phyloP scores from a whole-genome alignment of 2,888 invertebrate species.

The Plusia festucae region DNA sequence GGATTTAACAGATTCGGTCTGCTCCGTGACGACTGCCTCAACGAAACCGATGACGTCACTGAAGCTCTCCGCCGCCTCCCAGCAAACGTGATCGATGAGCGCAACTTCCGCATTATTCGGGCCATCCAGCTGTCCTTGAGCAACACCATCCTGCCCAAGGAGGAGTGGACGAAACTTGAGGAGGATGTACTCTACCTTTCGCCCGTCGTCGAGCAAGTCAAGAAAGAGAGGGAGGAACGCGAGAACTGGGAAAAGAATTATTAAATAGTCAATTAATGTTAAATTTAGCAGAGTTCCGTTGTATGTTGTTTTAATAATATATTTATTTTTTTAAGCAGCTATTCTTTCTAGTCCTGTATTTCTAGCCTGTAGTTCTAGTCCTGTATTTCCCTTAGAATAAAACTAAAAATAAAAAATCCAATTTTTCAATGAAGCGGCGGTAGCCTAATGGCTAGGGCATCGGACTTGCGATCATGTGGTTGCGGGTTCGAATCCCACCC shows the following conservation, averaged over 20 bases:
- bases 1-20: conserved; percentile 96
- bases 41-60: conserved; percentile 92
- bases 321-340: conserved; percentile 11
- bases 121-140: conserved; percentile 94
- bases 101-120: conserved; percentile 95
- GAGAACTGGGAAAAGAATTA: conserved; percentile 94
- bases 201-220: conserved; percentile 94
- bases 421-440: too few relatives aligned
- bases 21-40: conserved; percentile 93
- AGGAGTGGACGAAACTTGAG: conserved; percentile 97
- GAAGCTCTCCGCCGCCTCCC: conserved; percentile 96
- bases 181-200: conserved; percentile 94
- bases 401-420: background rate
- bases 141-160: conserved; percentile 95
- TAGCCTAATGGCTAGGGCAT: too few relatives aligned
- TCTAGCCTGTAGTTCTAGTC: too few relatives aligned
- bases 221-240: conserved; percentile 93
- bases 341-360: too few relatives aligned
- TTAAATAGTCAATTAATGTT: conserved; percentile 72
- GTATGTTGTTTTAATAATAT: conserved; percentile 46
- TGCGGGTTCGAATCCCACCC: too few relatives aligned
- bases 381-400: background rate
- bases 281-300: conserved; percentile 70
- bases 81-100: conserved; percentile 92
- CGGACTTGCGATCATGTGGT: too few relatives aligned